Conservation (phyloP, 1,140 invertebrate species). For the Parasteatoda tepidariorum region DNA sequence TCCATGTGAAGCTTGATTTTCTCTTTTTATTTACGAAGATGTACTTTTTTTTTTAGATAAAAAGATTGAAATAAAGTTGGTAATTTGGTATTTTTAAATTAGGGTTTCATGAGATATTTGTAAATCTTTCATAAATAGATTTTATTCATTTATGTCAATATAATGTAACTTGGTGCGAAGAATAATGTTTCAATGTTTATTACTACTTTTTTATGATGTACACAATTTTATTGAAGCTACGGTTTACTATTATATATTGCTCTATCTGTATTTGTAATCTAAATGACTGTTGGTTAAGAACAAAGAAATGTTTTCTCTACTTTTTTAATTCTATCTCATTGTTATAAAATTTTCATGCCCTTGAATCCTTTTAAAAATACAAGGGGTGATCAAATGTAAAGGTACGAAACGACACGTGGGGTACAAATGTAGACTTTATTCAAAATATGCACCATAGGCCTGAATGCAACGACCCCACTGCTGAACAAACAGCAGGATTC, state of each 20-base stretch:
- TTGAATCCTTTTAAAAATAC: not conserved
- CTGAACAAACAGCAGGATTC: too few species aligned
- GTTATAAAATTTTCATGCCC: not conserved
- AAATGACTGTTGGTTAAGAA: not conserved
- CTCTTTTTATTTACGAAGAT: not conserved
- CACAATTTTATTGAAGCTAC: not conserved
- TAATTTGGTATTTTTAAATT: not conserved
- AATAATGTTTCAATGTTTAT: not conserved
- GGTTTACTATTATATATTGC: not conserved
- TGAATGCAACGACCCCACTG: too few species aligned
- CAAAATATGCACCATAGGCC: too few species aligned
- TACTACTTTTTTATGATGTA: not conserved
- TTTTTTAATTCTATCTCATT: not conserved
- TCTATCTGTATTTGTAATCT: not conserved
- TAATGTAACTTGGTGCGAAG: not conserved
- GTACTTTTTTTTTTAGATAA: too few species aligned
- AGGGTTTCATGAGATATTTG: not conserved
- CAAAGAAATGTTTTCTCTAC: not conserved
- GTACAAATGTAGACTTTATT: too few species aligned
- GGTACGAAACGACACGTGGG: not conserved
- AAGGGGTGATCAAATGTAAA: too few species aligned
- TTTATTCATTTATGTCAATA: not conserved
- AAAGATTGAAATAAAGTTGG: not conserved
- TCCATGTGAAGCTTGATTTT: slow-evolving; percentile 26
- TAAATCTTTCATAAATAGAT: not conserved